These are phyloP conservation scores for Malthinus seriepunctatus DNA, from an alignment of 2,888 invertebrate genomes.

Conservation along the genomic window DNA sequence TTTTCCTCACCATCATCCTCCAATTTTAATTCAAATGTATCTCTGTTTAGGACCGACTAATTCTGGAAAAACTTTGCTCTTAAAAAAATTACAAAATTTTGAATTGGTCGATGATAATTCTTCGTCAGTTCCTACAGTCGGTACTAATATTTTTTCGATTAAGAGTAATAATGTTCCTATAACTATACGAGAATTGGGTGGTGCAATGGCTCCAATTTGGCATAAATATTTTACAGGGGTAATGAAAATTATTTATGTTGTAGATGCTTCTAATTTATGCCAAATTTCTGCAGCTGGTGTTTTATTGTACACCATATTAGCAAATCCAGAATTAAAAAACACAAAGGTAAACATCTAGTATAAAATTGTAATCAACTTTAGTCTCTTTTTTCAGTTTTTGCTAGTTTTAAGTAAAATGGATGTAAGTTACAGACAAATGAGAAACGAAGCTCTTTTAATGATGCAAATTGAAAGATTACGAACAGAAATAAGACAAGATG, in stretches of 20 bases:
- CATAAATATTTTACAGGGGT: constrained; percentile 71
- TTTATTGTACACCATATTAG: constrained; percentile 74
- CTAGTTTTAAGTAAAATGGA: constrained; percentile 83
- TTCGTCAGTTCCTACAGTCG: constrained; percentile 78
- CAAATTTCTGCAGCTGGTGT: constrained; percentile 86
- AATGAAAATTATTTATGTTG: constrained; percentile 75
- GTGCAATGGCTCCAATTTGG: constrained; percentile 83
- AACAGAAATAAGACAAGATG: constrained; percentile 68
- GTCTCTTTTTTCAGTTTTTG: constrained; percentile 59
- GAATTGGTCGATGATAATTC: constrained; percentile 75
- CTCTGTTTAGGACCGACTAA: constrained; percentile 79
- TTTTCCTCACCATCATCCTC: background rate
- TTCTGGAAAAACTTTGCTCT: constrained; percentile 79
- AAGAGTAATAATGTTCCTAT: constrained; percentile 44
- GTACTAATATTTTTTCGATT: constrained; percentile 75
- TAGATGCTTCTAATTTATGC: constrained; percentile 83
- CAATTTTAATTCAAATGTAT: constrained; percentile 9
- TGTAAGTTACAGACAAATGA: constrained; percentile 82
- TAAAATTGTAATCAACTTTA: background rate
- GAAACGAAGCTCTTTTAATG: constrained; percentile 83
- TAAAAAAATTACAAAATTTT: constrained; percentile 72
- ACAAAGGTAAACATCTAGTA: constrained; percentile 60
- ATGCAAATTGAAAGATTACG: constrained; percentile 73
- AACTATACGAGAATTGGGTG: constrained; percentile 73
- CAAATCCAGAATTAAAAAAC: constrained; percentile 69